Conservation (phyloP, 2,113 vertebrate genomes). For the Pheucticus melanocephalus region DNA sequence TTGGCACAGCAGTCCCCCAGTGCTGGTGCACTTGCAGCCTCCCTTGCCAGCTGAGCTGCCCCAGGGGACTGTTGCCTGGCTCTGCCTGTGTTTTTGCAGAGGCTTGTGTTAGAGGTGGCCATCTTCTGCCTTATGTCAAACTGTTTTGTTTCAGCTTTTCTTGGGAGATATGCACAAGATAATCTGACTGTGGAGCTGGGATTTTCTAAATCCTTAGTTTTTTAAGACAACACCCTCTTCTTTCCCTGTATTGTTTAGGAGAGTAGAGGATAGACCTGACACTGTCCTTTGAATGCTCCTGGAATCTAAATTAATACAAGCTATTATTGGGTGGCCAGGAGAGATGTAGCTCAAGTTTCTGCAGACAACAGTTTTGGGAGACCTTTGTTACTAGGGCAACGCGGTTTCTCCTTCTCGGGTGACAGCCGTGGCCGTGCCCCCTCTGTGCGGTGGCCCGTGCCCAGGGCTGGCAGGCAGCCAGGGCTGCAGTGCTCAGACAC, state of each 20-base stretch:
- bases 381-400: conserved; percentile 12
- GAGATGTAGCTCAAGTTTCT: conserved; percentile 13
- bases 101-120: neutral
- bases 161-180: neutral
- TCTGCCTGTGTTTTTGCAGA: neutral
- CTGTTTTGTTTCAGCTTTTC: neutral
- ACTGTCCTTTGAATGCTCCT: neutral
- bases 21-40: neutral
- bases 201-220: neutral
- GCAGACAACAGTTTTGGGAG: conserved; percentile 2
- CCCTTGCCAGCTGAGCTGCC: neutral
- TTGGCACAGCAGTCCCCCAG: neutral
- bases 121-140: neutral
- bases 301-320: neutral
- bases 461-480: neutral
- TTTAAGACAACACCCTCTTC: neutral
- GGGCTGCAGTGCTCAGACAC: neutral
- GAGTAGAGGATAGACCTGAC: neutral
- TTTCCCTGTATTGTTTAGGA: neutral
- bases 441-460: rapidly evolving
- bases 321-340: neutral
- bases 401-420: neutral
- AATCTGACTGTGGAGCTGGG: neutral
- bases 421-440: neutral
- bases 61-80: rapidly evolving